These are phyloP conservation scores for Rhinogobius similis DNA, from an alignment of 2,113 vertebrate genomes.

Conservation along the genomic window DNA sequence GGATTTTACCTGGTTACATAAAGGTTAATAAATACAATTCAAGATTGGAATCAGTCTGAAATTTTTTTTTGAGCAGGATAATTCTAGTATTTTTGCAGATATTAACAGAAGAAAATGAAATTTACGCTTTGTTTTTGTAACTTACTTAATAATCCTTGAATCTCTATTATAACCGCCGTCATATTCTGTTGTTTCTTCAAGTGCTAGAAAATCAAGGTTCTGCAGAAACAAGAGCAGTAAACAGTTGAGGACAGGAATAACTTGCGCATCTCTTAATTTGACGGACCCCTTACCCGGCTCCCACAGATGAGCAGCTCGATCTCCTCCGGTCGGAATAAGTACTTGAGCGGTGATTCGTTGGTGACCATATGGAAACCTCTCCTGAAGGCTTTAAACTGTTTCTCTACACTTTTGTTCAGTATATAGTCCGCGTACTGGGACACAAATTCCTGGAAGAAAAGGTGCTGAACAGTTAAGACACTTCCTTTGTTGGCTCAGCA, in stretches of 20 bases:
- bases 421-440: slow-evolving; percentile 96
- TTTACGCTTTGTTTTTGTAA: background rate
- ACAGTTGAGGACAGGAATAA: background rate
- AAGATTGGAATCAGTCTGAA: no score
- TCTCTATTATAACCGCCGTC: slow-evolving; percentile 96
- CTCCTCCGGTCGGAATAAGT: slow-evolving; percentile 97
- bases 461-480: background rate
- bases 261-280: background rate
- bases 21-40: no score
- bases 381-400: slow-evolving; percentile 98
- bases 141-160: slow-evolving; percentile 92
- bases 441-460: slow-evolving; percentile 89
- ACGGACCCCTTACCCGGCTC: slow-evolving; percentile 82
- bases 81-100: background rate
- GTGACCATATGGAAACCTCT: slow-evolving; percentile 99
- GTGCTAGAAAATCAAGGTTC: slow-evolving; percentile 97
- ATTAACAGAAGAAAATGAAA: background rate
- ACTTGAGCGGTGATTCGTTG: slow-evolving; percentile 97
- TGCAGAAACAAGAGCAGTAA: slow-evolving; percentile 54
- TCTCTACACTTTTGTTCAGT: slow-evolving; percentile 98
- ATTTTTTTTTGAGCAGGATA: no score
- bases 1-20: no score
- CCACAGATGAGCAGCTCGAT: slow-evolving; percentile 98
- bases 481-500: background rate
- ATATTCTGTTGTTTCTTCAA: slow-evolving; percentile 98